These are phyloP conservation scores for Oxycera nigricornis DNA, from an alignment of 2,888 invertebrate species.

Conservation along the genomic window DNA sequence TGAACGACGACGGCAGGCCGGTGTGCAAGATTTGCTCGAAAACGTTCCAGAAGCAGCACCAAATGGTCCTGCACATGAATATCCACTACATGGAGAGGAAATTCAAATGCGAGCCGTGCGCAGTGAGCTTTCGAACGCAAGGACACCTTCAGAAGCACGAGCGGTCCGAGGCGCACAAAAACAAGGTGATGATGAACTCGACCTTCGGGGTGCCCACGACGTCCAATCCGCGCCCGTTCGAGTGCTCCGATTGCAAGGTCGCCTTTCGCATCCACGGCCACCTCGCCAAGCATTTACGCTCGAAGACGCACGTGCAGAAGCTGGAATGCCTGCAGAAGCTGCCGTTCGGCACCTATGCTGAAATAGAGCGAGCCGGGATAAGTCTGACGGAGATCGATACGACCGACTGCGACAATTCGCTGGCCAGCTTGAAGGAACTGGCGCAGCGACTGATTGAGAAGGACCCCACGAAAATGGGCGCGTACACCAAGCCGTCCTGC, in stretches of 20 bases:
- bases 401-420: slow-evolving; percentile 93
- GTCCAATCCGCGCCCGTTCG: slow-evolving; percentile 93
- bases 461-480: slow-evolving; percentile 77
- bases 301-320: slow-evolving; percentile 95
- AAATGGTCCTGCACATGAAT: slow-evolving; percentile 89
- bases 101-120: slow-evolving; percentile 90
- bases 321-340: slow-evolving; percentile 91
- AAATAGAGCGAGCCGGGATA: slow-evolving; percentile 88
- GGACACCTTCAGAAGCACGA: slow-evolving; percentile 94
- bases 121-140: slow-evolving; percentile 87
- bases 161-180: slow-evolving; percentile 88
- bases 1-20: slow-evolving; percentile 74
- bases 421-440: slow-evolving; percentile 83
- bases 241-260: slow-evolving; percentile 94
- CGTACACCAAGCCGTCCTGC: slow-evolving; percentile 58
- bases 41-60: slow-evolving; percentile 89
- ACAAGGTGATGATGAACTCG: slow-evolving; percentile 88
- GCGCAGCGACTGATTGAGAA: slow-evolving; percentile 83
- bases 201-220: slow-evolving; percentile 83
- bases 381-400: slow-evolving; percentile 95
- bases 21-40: slow-evolving; percentile 89
- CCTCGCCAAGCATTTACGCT: slow-evolving; percentile 94
- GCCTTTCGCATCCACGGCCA: slow-evolving; percentile 97
- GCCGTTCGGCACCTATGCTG: slow-evolving; percentile 92
- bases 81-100: slow-evolving; percentile 95